Evolutionary conservation across 2,888 invertebrate genomes (phyloP), one percentile per base, ranked within the genome.

Genomic region (Campoplex nolae): DNA sequence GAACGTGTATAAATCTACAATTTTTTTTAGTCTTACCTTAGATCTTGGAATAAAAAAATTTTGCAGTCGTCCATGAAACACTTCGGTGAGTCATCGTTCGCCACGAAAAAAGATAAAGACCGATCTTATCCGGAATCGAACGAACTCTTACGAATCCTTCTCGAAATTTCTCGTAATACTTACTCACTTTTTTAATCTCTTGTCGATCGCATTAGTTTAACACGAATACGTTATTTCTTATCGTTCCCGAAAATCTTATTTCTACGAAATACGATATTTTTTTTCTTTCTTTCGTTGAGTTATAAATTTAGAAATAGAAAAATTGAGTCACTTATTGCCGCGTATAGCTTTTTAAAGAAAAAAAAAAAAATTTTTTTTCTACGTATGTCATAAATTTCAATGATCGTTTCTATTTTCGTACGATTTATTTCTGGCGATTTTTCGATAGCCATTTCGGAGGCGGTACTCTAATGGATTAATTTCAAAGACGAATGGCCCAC

Each of bases 121-220:
- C 58, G 58, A 83, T 78, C 70, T 42, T 74, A 83, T 74, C 62
- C 68, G 83, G 58, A 73, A 67, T 83, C 56, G 68, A 78, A 78
- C 74, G 78, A 83, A 74, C 78, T 38, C 74, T 11, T 42, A 65
- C 82, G 77, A 82, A 78, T 28, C 28, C 18, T 23, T 48, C 51
- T 73, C 62, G 77, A 74, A 82, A 85, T 51, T 79, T 68, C 42
- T 79, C 78, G 78, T 56, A 32, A 79, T 79, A 70, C 73, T 32
- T 16, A 18, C 54, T 51, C 70, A 18, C 23, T 45, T 70, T 48
- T 48, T 32, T 75, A 74, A 85, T 82, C 78, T 48, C 32, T 54
- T 32, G 56, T 45, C 65, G 67, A 74, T 74, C 62, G 77, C 70
- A 56, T 48, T 75, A 62, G 58, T 71, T 71, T 42, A 18, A n/a